Evolutionary conservation across 2,888 invertebrate genomes (phyloP), one percentile per base, ranked within the genome.

Genomic region (Acrobasis consociella): DNA sequence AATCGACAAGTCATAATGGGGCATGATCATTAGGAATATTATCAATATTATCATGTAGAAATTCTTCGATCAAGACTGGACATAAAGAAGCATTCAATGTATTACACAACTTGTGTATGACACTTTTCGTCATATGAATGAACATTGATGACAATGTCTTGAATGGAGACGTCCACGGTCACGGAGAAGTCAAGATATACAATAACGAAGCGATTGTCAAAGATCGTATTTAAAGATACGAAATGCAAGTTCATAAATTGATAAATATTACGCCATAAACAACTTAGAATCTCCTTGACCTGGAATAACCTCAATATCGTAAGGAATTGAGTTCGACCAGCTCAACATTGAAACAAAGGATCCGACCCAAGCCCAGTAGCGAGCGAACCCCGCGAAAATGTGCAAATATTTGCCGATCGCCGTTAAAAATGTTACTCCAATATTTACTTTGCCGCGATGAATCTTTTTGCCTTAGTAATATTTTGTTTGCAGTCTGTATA

Each of bases 371-470:
- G 22, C 56, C 42, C 56, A 56, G 56, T 56, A 56, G 56, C 42
- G 42, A 56, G 56, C 42, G 42, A 55, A 11, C 42, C 17, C 8
- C 16, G 56, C 42, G n/a, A 9, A 42, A 42, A 22, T 22, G 42
- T 56, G 56, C 42, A 56, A 56, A 56, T 56, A 42, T 56, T 56
- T 46, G 22, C 39, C 17, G 22, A 42, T 56, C 56, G 56, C 42
- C 56, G 56, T 46, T 55, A 42, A 56, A 56, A 56, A 42, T 56
- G 42, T 56, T 56, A 9, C 16, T 22, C 22, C 56, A 56, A 56
- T 56, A 56, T 56, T 56, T 56, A 56, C 42, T 56, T 56, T 22
- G 42, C 56, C 42, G 11, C 42, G 7, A 22, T 46, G 56, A 17
- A 56, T 56, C 55, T 56, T 42, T 56, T 56, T 56, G 42, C 13